Conservation (phyloP, 2,797 vertebrate species). For the Neopelma chrysocephalum region DNA sequence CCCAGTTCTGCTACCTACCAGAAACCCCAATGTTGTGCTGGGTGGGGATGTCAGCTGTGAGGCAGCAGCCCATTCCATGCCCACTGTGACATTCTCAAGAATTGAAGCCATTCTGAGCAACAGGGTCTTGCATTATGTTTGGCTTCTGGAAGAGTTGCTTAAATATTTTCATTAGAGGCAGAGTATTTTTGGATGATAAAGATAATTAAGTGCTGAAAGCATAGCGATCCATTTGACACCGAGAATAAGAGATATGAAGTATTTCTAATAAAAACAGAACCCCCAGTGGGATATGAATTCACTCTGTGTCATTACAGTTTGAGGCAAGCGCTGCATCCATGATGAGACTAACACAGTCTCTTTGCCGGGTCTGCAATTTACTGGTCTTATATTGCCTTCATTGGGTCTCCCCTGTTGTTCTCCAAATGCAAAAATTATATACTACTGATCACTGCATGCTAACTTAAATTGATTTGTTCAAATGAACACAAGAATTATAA, state of each 20-base stretch:
- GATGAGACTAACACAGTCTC: slow-evolving; percentile 25
- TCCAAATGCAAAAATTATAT: slow-evolving; percentile 60
- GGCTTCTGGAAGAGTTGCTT: slow-evolving; percentile 56
- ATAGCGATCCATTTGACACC: slow-evolving; percentile 71
- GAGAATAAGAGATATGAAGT: slow-evolving; percentile 71
- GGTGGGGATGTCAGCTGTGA: background rate
- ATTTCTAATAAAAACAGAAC: slow-evolving; percentile 74
- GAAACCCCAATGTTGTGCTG: background rate
- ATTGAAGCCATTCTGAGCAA: background rate
- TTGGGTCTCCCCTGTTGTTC: slow-evolving; percentile 55
- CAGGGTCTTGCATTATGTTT: slow-evolving; percentile 25
- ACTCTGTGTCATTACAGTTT: slow-evolving; percentile 34
- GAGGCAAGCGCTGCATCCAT: slow-evolving; percentile 33
- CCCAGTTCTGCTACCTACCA: background rate
- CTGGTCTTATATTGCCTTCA: slow-evolving; percentile 43
- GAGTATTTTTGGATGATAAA: slow-evolving; percentile 66
- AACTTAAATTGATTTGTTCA: slow-evolving; percentile 45
- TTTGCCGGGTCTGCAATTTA: slow-evolving; percentile 51
- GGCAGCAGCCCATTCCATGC: background rate
- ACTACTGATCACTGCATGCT: background rate
- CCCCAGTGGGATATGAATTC: slow-evolving; percentile 62
- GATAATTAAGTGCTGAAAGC: slow-evolving; percentile 70
- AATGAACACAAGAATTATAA: slow-evolving; percentile 37
- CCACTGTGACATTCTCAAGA: background rate
- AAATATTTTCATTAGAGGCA: slow-evolving; percentile 72